These are phyloP conservation scores for Fragum whitleyi DNA, from an alignment of 2,888 invertebrate genomes.

Conservation along the genomic window DNA sequence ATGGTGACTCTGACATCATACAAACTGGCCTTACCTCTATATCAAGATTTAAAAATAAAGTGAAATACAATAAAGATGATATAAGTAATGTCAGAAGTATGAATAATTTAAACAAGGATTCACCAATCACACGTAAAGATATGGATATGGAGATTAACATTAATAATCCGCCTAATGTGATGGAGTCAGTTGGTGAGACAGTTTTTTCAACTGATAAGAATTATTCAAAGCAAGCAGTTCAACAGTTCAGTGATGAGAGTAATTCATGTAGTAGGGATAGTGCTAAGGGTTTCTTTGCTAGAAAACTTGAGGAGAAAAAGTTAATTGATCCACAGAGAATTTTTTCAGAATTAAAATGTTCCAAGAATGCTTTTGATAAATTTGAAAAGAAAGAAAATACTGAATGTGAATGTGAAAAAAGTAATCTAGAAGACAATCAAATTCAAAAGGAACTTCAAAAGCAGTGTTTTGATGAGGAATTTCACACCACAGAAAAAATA, in stretches of 20 bases:
- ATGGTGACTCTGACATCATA: constrained; percentile 11
- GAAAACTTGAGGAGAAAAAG: constrained; percentile 20
- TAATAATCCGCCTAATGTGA: neutral
- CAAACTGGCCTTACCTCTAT: neutral
- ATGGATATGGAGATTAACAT: neutral
- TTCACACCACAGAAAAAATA: too few species aligned
- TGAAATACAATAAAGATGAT: neutral
- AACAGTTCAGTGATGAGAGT: too few species aligned
- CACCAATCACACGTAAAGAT: neutral
- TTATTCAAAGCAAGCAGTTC: too few species aligned
- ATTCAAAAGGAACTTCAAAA: too few species aligned
- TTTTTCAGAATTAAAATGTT: too few species aligned
- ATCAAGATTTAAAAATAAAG: neutral
- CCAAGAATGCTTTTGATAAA: too few species aligned
- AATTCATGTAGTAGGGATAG: neutral
- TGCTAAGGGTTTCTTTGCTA: constrained; percentile 24
- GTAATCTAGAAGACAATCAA: too few species aligned
- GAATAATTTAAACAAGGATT: neutral
- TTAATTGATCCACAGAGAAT: neutral
- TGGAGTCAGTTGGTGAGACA: neutral
- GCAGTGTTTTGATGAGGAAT: too few species aligned
- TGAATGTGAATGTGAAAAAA: too few species aligned
- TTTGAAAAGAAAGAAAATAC: too few species aligned
- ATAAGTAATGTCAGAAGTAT: neutral
- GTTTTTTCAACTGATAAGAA: too few species aligned